Percentiles rank a stretch among this genome's conserved stretches.
phyloP scores from a whole-genome alignment of 92 coral and sea anemone genomes.

The Micromussa lordhowensis region DNA sequence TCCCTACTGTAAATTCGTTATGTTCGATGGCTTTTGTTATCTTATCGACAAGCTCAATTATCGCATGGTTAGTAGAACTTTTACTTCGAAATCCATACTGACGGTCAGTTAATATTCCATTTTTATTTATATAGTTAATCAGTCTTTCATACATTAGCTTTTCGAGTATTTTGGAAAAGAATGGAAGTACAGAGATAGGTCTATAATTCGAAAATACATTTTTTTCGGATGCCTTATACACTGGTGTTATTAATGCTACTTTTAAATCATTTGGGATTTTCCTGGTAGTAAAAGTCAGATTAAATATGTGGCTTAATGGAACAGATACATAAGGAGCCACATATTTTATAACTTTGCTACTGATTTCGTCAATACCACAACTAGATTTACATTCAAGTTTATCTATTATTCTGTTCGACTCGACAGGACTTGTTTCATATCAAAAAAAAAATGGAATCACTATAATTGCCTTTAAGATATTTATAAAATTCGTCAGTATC shows the following conservation, averaged over 20 bases:
- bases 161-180: background rate
- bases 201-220: no score
- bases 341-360: background rate
- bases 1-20: background rate
- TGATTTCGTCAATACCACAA: no score
- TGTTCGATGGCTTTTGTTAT: background rate
- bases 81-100: background rate
- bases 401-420: no score
- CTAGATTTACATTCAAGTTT: no score
- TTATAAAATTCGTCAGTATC: no score
- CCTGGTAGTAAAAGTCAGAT: background rate
- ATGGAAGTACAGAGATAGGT: background rate
- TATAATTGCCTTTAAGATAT: no score
- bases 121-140: background rate
- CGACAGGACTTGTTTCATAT: no score
- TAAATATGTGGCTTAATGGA: background rate
- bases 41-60: background rate
- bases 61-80: background rate
- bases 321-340: background rate
- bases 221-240: background rate
- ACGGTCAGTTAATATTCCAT: background rate
- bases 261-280: background rate
- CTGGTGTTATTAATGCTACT: constrained; percentile 5
- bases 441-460: no score
- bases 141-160: constrained; percentile 3